Evolutionary conservation across 2,888 invertebrate species (phyloP).

Genomic region (Noctua janthe): DNA sequence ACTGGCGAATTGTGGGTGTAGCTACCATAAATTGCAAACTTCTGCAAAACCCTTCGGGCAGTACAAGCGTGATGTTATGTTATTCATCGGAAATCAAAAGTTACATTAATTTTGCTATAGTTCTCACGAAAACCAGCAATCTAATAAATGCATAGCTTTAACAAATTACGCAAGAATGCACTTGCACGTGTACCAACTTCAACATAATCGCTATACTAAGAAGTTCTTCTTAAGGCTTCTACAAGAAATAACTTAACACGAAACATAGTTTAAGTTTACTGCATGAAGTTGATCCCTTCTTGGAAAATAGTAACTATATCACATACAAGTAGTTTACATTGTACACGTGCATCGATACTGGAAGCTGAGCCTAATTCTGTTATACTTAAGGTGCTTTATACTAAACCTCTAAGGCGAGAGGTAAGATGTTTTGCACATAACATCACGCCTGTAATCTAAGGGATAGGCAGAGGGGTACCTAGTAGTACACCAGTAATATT

Average conservation of each 20-base stretch:
- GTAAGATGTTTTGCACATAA: conserved; percentile 10
- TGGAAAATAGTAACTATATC: not conserved
- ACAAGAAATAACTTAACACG: not conserved
- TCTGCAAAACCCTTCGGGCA: too few species aligned
- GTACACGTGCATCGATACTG: not conserved
- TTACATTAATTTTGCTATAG: not conserved
- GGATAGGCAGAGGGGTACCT: too few species aligned
- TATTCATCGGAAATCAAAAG: not conserved
- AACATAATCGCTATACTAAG: not conserved
- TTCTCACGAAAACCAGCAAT: not conserved
- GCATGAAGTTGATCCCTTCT: not conserved
- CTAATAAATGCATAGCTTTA: not conserved
- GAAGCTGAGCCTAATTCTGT: conserved; percentile 1
- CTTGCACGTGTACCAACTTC: conserved; percentile 2
- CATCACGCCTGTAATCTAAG: too few species aligned
- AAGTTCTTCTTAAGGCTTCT: conserved; percentile 1
- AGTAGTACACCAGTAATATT: too few species aligned
- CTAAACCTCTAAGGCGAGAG: not conserved
- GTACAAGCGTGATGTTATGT: not conserved
- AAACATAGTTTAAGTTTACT: conserved; percentile 17
- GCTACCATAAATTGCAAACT: too few species aligned
- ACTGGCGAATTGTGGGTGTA: too few species aligned
- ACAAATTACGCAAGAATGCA: not conserved
- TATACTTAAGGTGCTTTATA: not conserved
- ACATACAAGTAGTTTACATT: not conserved